Base-by-base conservation (phyloP, 2,888 invertebrate species). In the Quadroppia sp. region DNA sequence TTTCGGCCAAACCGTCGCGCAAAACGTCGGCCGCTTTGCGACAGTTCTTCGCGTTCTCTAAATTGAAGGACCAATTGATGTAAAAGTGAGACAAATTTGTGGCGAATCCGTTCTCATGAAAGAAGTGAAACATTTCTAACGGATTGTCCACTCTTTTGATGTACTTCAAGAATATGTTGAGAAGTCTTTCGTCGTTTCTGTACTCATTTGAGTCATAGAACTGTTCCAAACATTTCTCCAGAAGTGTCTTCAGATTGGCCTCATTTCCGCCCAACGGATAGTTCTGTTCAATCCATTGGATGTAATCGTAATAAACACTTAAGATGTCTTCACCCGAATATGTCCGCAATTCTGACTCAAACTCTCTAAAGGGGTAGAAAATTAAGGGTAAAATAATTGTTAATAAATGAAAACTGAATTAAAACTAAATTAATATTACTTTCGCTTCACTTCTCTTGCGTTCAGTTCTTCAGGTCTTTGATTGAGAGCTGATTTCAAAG, bases 221-320 rank as follows among this genome's bases (percentile, higher is more conserved):
- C 79, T 86, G 84, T 48, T 87, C 85, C 72, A 95, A 84, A 81
- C 95, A 95, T 80, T 90, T 88, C 81, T 90, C 89, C 13, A 96
- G 84, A 67, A 92, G 84, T 79, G 87, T 87, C 74, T 87, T 86
- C 76, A 94, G 85, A 74, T 91, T 90, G 13, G 90, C 90, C 80
- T 92, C 91, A 80, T 89, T 90, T 2, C 94, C 94, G 81, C 90
- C 90, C 80, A 91, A 92, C 25, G 94, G 94, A 83, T 87, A 94
- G 80, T 89, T 90, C 82, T 96, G 94, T 81, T 96, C 95, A 71
- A 92, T 87, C 95, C 95, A 97, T 74, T 88, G 87, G 76, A 95
- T 90, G 81, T 73, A 73, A 17, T 73, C 67, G 50, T 7, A 30
- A 17, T 73, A 73, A 17, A 70, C 40, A n/a, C 25, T 28, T 9